A percentile compares a stretch with the other conserved stretches of the same genome.
Conservation (phyloP, 2,113 vertebrate genomes). For the Gavialis gangeticus region DNA sequence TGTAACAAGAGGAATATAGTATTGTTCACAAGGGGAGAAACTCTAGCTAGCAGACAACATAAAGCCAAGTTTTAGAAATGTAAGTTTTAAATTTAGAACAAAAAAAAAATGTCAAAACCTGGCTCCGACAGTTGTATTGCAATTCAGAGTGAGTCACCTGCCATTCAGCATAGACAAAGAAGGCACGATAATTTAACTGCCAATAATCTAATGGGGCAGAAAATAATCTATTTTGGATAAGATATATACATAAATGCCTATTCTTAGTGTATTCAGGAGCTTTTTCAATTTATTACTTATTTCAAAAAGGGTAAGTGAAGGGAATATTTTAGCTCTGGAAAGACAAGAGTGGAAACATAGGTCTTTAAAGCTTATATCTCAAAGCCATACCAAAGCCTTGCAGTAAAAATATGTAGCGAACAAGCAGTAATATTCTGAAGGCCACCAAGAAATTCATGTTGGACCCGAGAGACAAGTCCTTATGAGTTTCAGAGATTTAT, state of each 20-base stretch:
- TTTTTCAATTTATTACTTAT: constrained; percentile 17
- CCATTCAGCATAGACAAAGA: constrained; percentile 20
- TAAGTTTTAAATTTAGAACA: constrained; percentile 22
- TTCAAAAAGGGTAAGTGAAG: constrained; percentile 59
- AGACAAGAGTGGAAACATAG: background rate
- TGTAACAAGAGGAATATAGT: constrained; percentile 18
- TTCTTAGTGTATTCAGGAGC: constrained; percentile 7
- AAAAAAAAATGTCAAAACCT: fast-evolving
- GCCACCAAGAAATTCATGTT: constrained; percentile 14
- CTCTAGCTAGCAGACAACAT: background rate
- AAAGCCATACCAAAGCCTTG: constrained; percentile 35
- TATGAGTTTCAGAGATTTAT: constrained; percentile 43
- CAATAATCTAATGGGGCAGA: background rate
- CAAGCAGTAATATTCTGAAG: constrained; percentile 41
- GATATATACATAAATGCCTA: background rate
- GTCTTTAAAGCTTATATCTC: constrained; percentile 16
- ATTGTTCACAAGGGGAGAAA: constrained; percentile 26
- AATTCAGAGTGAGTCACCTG: constrained; percentile 53
- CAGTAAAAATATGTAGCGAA: constrained; percentile 6
- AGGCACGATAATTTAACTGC: constrained; percentile 26
- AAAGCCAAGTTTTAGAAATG: background rate
- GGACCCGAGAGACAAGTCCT: constrained; percentile 40
- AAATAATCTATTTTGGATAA: constrained; percentile 32
- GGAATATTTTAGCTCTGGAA: constrained; percentile 54
- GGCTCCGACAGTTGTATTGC: constrained; percentile 5